Evolutionary conservation across 2,888 invertebrate genomes (phyloP).

Genomic region (Diogma glabrata): DNA sequence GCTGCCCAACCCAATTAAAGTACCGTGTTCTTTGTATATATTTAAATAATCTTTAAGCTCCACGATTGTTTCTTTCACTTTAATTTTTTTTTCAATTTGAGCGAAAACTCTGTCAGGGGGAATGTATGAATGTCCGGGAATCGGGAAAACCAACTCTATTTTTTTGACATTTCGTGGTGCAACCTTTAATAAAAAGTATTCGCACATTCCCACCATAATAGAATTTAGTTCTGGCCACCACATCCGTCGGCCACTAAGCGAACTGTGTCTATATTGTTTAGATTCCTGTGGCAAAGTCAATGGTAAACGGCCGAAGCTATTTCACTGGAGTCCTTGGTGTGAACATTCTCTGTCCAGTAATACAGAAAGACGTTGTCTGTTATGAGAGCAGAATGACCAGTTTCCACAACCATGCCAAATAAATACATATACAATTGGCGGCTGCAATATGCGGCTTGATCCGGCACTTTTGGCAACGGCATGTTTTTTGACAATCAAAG

Average conservation of each 20-base stretch:
- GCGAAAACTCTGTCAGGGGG: too few relatives aligned
- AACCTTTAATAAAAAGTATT: too few relatives aligned
- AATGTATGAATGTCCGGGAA: too few relatives aligned
- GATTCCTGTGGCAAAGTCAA: background rate
- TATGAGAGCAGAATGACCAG: background rate
- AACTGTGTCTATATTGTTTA: background rate
- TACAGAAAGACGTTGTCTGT: background rate
- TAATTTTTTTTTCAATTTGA: too few relatives aligned
- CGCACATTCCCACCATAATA: background rate
- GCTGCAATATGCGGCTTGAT: background rate
- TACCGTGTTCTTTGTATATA: too few relatives aligned
- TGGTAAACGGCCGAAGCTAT: background rate
- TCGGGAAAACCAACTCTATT: too few relatives aligned
- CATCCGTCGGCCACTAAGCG: background rate
- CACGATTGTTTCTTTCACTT: too few relatives aligned
- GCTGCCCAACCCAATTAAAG: too few relatives aligned
- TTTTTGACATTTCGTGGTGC: too few relatives aligned
- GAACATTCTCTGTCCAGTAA: background rate
- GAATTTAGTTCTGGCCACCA: background rate
- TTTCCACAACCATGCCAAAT: background rate
- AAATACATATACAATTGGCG: background rate
- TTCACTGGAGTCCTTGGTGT: background rate
- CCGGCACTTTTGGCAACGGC: background rate
- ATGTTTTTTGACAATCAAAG: slow-evolving; percentile 1
- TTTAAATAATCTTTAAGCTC: too few relatives aligned